Base-by-base conservation (phyloP, 2,888 invertebrate species). In the Sceliomorpha sp. region DNA sequence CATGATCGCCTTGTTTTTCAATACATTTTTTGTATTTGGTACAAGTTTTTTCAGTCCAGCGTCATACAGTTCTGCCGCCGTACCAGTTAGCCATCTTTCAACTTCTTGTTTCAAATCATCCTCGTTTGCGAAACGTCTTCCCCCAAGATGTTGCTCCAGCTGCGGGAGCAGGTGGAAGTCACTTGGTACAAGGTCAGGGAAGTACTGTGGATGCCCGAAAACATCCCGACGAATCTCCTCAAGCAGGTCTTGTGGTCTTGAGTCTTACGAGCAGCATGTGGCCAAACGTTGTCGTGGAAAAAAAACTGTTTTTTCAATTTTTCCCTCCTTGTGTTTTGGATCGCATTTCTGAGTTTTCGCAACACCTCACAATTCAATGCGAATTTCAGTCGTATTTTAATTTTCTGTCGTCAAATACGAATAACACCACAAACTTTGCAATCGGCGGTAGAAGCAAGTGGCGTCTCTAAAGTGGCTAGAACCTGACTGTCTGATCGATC, bases 301-400 rank as follows among this genome's bases (percentile, higher is more conserved):
- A 31, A 31, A 6, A 4, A 31, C 9, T 42, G 39, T 24, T 17
- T 39, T 2, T 5, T 26, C 20, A 71, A 14, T 31, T 13, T 39
- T 15, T 36, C 40, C 20, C 51, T 39, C 12, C 45, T 37, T 37
- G 29, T 1, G 40, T 70, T 70, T 34, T 63, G 69, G 24, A 69
- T 72, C 14, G 60, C 59, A 31, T 45, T 20, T 27, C 74, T 27
- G 10, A 72, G 68, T 56, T 70, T 69, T 53, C 34, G 2, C 3
- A 29, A 9, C 2, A 9, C 9, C 7, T 29, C 29, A 7, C 29
- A 29, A 7, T 29, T n/a, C n/a, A n/a, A n/a, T n/a, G n/a, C n/a
- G n/a, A n/a, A n/a, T n/a, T n/a, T n/a, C n/a, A n/a, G n/a, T n/a
- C n/a, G n/a, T n/a, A n/a, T n/a, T n/a, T n/a, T n/a, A n/a, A n/a